phyloP scores from a whole-genome alignment of 1,140 invertebrate genomes.

The Dinothrombium tinctorium region DNA sequence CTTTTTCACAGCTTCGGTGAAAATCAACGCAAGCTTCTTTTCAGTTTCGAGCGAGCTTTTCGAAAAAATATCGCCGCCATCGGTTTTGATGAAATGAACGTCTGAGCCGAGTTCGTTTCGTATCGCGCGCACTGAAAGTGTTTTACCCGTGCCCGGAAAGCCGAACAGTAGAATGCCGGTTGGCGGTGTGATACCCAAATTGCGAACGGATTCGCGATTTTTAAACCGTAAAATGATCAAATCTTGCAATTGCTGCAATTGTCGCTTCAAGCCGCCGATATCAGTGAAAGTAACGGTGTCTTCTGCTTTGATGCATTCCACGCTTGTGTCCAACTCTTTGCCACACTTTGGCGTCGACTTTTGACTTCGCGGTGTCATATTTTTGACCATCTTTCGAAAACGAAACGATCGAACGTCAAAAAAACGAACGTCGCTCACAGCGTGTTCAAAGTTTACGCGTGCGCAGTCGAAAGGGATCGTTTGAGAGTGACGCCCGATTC shows the following conservation, averaged over 20 bases:
- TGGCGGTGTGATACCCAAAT: constrained; percentile 86
- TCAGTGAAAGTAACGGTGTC: constrained; percentile 92
- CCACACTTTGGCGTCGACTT: no score
- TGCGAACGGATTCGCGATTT: constrained; percentile 91
- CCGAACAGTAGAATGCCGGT: constrained; percentile 93
- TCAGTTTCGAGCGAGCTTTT: constrained; percentile 6
- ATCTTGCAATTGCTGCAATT: constrained; percentile 95
- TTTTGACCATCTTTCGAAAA: no score
- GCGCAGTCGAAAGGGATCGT: no score
- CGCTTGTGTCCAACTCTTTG: no score
- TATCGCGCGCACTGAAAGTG: constrained; percentile 90
- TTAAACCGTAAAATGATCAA: constrained; percentile 69
- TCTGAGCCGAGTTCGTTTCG: neutral
- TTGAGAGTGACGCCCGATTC: no score
- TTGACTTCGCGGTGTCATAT: no score
- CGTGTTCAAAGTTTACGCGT: no score
- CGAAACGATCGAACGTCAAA: no score
- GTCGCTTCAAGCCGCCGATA: constrained; percentile 97
- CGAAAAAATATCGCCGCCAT: constrained; percentile 2
- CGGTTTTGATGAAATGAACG: constrained; percentile 4
- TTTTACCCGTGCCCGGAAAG: constrained; percentile 86
- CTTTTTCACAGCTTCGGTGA: neutral
- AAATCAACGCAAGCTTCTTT: neutral
- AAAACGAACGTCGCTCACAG: no score
- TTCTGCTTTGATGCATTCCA: constrained; percentile 22